Evolutionary conservation across 2,888 invertebrate genomes (phyloP), one percentile per base, ranked within the genome.

Genomic region (Hyles lineata): DNA sequence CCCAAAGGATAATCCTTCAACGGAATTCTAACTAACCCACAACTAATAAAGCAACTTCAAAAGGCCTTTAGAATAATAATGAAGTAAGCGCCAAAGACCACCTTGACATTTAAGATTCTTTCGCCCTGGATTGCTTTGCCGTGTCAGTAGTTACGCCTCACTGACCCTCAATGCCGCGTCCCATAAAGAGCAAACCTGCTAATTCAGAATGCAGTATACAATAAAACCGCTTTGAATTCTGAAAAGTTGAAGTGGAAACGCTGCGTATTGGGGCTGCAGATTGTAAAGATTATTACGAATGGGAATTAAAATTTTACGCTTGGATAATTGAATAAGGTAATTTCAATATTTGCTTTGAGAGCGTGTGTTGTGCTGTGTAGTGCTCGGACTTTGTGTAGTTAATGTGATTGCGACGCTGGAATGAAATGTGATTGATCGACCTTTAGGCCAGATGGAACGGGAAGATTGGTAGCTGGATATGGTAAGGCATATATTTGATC

Each of bases 31-130:
- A 29, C 7, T 4, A 17, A 61, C 25, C 19, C 17, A 25, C 23
- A 60, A 60, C 23, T 60, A 60, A 60, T 5, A 23, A 60, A 23
- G 19, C 63, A 67, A 23, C 43, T 50, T 43, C 72, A 73, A 62
- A 58, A 52, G 35, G 23, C 23, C 70, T 72, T 72, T 73, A 55
- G 58, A 50, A 59, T 15, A 23, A 60, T 35, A n/a, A 17, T 50
- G 23, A 50, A 43, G 23, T 72, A 73, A 74, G 75, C 74, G 43
- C 72, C 35, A 73, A 72, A 73, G 55, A 63, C 61, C 72, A 70
- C 59, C 72, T 70, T 75, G 76, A 76, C 76, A 79, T 76, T 80
- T 77, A 76, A 76, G 73, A 67, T 74, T 69, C 73, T 73, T 76
- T 75, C 60, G 63, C 71, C 72, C 58, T 17, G 7, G 73, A 77